Base-by-base conservation (phyloP, 2,797 vertebrate species). In the Ctenopoma multispine region DNA sequence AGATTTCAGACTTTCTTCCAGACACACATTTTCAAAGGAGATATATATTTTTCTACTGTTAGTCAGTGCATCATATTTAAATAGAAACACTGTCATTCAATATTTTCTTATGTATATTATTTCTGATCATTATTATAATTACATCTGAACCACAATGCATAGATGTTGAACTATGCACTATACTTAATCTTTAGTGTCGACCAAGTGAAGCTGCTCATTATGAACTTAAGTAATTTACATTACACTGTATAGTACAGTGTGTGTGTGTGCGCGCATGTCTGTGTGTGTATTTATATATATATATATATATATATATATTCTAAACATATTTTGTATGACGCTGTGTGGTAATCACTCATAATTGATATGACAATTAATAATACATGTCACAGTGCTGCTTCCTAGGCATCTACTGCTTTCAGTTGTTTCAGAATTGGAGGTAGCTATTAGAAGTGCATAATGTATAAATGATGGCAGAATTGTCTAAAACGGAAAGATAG, bases 1-100 rank as follows among this genome's bases (percentile, higher is more conserved):
- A 38, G 31, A 86, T 84, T 79, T 78, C 24, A 64, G 63, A 55
- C 64, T 72, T 80, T 23, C 51, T 59, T 66, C 57, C 72, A 73
- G 67, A 62, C 68, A 67, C 36, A 75, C 7, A 73, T 81, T 74
- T 73, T 72, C 13, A 63, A 70, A 76, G 36, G 63, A 63, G 43
- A 60, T 64, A 57, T 56, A 36, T 34, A 29, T 53, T 71, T 15
- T 58, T 23, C 61, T 82, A 44, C 73, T 70, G 29, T 54, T 20
- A 51, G 49, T 67, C 41, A 59, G 34, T 44, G 21, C 36, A 64
- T 64, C 34, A 59, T 47, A 53, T 50, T 49, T 40, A 24, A 49
- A 66, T 21, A 4, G 27, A 20, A 68, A 62, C 9, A 69, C 0
- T 68, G 15, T 29, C 4, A 34, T 60, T 63, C 44, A 23, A 50